Base-by-base conservation (phyloP, 2,888 invertebrate species). In the Antitype chi region DNA sequence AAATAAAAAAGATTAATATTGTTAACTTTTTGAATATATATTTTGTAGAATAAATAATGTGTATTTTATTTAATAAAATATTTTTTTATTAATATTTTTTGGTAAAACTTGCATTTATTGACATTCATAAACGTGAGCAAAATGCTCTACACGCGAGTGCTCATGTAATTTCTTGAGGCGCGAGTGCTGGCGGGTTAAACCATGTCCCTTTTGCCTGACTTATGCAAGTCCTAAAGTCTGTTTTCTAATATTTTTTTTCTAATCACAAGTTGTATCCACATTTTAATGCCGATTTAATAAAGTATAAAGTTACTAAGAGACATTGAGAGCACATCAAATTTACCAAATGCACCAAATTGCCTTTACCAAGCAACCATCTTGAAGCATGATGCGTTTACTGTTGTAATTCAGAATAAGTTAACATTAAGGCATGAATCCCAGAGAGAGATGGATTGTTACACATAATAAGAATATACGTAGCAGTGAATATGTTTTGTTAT, bases 281-380 rank as follows among this genome's bases (percentile, higher is more conserved):
- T 89, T 84, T 70, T 23, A 60, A 79, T 63, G 68, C 66, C 78
- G 69, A 82, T 86, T 86, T 80, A 87, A 84, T 85, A 87, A 88
- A 87, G 77, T 85, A 88, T 78, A 82, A 84, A 88, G 77, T 75
- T 82, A 85, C 81, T 74, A 87, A 67, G 68, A 86, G 78, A 89
- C 88, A 88, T 83, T 80, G 85, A 90, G 86, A 93, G 92, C 92
- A 93, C 90, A 94, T 89, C 90, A 83, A 91, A 76, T 91, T 93
- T 93, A 93, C 93, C 93, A 91, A 92, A 95, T 94, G 94, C 93
- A 94, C 94, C 94, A 92, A 90, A 88, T 92, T 91, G 89, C 90
- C 90, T 91, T 92, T 92, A 94, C 91, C 93, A 94, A 95, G 93
- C 94, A 89, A 94, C 91, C 94, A 91, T 90, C 91, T 90, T 84